Evolutionary conservation across 2,113 vertebrate species (phyloP), one percentile per base, ranked within the genome.

Genomic region (Laticauda laticaudata): DNA sequence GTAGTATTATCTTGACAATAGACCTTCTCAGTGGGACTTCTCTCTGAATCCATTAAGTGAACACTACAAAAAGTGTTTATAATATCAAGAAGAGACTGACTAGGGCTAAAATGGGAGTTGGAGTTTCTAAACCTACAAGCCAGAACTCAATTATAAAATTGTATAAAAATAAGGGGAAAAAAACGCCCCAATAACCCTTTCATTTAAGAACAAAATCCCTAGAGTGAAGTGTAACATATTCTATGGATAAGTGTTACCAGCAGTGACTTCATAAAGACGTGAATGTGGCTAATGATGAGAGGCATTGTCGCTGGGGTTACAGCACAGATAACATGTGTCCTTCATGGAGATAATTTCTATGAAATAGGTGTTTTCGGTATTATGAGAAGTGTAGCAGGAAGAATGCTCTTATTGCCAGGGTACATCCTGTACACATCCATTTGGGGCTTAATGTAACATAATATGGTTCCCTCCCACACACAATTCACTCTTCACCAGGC

Each of bases 201-300:
- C 89, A 94, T 96, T 94, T 94, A 91, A 94, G 95, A 96, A 93
- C 43, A 94, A 95, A 89, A 94, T 55, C 3, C 88, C 12, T 64
- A 90, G n/a, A 0, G 2, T 4, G 91, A 93, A 92, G 45, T 90
- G 69, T 23, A 94, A 92, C 90, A 4, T 86, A 94, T 94, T 94
- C 92, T 94, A 90, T 92, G 55, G 53, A 57, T 95, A 94, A 94
- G 87, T 91, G 95, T 94, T 92, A 45, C 93, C 81, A 57, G 56
- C 93, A 93, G 34, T 87, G 95, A 89, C 0, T 0, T 87, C 54
- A 89, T 1, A 61, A 94, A 95, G 93, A 95, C 39, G 85, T 75
- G 0, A 93, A 95, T 94, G 86, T n/a, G 45, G 14, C 3, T 11
- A 2, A 51, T 9, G n/a, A 24, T 94, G 56, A 92, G 20, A 93